Conservation (phyloP, 2,888 invertebrate genomes). For the Bursaphelenchus okinawaensis region DNA sequence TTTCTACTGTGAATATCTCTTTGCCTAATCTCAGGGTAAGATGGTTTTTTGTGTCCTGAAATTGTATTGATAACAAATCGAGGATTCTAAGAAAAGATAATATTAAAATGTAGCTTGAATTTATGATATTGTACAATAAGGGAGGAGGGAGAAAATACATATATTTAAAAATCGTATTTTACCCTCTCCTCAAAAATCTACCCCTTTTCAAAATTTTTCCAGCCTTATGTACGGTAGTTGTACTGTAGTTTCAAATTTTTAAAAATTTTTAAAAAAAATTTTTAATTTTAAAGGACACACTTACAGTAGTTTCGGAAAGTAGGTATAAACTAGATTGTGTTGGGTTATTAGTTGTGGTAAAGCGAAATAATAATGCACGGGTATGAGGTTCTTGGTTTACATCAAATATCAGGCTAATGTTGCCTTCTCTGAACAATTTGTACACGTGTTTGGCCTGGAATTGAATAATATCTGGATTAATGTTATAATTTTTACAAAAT, state of each 20-base stretch:
- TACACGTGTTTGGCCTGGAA: conserved; percentile 31
- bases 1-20: neutral
- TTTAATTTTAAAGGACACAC: neutral
- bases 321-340: neutral
- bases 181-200: too few species aligned
- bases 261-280: neutral
- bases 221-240: too few species aligned
- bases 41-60: neutral
- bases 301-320: neutral
- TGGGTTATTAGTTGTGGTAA: neutral
- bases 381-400: conserved; percentile 22
- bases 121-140: neutral
- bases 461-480: neutral
- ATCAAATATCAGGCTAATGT: conserved; percentile 29
- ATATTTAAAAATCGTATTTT: neutral
- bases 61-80: too few species aligned
- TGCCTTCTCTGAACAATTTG: conserved; percentile 27
- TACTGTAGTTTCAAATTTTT: too few species aligned
- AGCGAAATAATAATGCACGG: conserved; percentile 4
- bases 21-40: neutral
- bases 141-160: neutral
- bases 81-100: too few species aligned
- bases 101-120: neutral
- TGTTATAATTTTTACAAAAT: too few species aligned
- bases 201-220: too few species aligned